Conservation (phyloP, 2,888 invertebrate genomes). For the Flexamia atlantica region DNA sequence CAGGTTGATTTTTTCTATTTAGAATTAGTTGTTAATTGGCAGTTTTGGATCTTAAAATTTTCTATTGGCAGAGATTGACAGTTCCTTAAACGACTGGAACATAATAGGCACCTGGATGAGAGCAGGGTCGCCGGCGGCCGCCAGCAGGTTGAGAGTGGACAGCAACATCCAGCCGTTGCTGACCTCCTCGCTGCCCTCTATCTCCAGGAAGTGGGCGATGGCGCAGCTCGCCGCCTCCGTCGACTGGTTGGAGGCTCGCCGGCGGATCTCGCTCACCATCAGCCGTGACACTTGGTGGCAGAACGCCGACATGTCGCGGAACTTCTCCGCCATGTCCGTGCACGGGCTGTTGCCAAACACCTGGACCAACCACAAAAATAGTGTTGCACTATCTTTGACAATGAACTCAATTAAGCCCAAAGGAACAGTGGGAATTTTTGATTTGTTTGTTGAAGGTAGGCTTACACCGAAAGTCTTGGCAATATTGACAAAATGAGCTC, state of each 20-base stretch:
- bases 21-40: no score
- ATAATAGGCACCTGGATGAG: constrained; percentile 93
- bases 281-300: constrained; percentile 96
- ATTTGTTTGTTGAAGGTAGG: no score
- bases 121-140: constrained; percentile 93
- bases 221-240: constrained; percentile 97
- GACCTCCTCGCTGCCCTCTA: constrained; percentile 95
- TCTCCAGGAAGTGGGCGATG: constrained; percentile 97
- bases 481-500: no score
- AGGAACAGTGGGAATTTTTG: no score
- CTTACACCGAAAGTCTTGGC: no score
- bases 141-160: constrained; percentile 93
- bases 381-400: no score
- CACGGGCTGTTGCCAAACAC: constrained; percentile 96
- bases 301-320: constrained; percentile 96
- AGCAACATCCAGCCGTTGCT: constrained; percentile 98
- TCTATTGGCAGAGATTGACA: no score
- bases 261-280: constrained; percentile 96
- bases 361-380: constrained; percentile 75
- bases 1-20: no score
- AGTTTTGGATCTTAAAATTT: no score
- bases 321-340: constrained; percentile 98
- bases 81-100: no score
- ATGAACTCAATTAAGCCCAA: no score
- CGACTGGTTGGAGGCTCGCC: constrained; percentile 97